Base-by-base conservation (phyloP, 2,797 vertebrate species). In the Neopelma chrysocephalum region DNA sequence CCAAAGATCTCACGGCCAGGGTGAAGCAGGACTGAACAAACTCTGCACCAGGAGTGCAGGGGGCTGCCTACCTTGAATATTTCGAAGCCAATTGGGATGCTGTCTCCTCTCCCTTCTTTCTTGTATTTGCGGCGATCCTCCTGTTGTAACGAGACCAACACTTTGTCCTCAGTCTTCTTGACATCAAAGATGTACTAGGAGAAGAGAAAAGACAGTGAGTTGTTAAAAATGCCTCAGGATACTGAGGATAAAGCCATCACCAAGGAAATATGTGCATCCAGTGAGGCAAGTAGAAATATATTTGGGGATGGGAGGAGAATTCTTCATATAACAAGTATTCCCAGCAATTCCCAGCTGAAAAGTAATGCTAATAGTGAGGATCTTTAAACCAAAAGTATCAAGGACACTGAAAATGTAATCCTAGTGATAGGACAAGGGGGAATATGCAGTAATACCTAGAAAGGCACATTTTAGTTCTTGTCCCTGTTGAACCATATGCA, bases 131-230 rank as follows among this genome's bases (percentile, higher is more conserved):
- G 98, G 78, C 98, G 97, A 97, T 99, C 99, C 89, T 97, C 98
- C 95, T 99, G 99, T 94, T 99, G 99, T 43, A 99, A 79, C 3
- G 98, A 98, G 93, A 99, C 97, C 69, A 99, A 85, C 32, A 99
- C 98, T 91, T 99, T 98, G 65, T 99, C 99, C 15, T 96, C 96
- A 4, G 98, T 98, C 94, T 99, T 99, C 43, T 97, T 98, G 5
- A 99, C 96, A 53, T 99, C 98, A 95, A 99, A 99, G 89, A 99
- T 4, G 73, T 98, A 99, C 99, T 99, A 97, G 36, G 42, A 34
- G 79, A 89, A 97, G 62, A 85, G 25, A 80, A 58, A 66, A 75
- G 38, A 82, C 31, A 27, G 38, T 4, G n/a, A 89, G 79, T 31
- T 86, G 32, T 42, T 87, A 66, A 58, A 68, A 91, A 40, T 12